phyloP scores from a whole-genome alignment of 2,888 invertebrate species.

The Mongoloraphidia duomilia region DNA sequence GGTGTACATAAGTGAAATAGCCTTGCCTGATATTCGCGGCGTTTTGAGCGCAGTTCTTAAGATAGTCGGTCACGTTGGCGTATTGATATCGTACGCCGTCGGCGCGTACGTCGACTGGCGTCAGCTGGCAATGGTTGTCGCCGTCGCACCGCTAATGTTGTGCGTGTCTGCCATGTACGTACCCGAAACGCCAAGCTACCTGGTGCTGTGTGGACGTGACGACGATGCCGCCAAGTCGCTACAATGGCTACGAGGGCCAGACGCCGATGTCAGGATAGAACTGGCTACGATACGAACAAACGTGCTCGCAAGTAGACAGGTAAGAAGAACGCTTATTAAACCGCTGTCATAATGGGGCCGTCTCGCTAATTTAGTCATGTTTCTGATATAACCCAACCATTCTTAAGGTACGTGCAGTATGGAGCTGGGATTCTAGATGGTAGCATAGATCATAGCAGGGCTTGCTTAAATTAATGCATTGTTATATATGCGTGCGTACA shows the following conservation, averaged over 20 bases:
- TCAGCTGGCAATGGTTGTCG: constrained; percentile 66
- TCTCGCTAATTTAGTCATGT: too few species aligned
- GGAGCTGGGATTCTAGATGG: too few species aligned
- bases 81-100: constrained; percentile 67
- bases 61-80: constrained; percentile 72
- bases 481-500: too few species aligned
- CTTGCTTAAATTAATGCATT: too few species aligned
- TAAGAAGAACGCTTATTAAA: not conserved
- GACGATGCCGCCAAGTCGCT: constrained; percentile 61
- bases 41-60: constrained; percentile 77
- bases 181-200: constrained; percentile 80
- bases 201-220: constrained; percentile 62
- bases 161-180: constrained; percentile 63
- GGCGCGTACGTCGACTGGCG: constrained; percentile 77
- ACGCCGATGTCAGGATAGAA: constrained; percentile 63
- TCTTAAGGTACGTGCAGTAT: too few species aligned
- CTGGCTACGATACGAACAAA: constrained; percentile 55
- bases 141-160: constrained; percentile 61
- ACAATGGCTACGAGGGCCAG: constrained; percentile 69
- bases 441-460: too few species aligned
- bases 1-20: constrained; percentile 86
- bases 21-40: constrained; percentile 73
- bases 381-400: too few species aligned
- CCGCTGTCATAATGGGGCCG: too few species aligned
- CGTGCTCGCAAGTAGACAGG: constrained; percentile 32